Evolutionary conservation across 2,797 vertebrate genomes (phyloP), one percentile per base, ranked within the genome.

Genomic region (Carduelis carduelis): DNA sequence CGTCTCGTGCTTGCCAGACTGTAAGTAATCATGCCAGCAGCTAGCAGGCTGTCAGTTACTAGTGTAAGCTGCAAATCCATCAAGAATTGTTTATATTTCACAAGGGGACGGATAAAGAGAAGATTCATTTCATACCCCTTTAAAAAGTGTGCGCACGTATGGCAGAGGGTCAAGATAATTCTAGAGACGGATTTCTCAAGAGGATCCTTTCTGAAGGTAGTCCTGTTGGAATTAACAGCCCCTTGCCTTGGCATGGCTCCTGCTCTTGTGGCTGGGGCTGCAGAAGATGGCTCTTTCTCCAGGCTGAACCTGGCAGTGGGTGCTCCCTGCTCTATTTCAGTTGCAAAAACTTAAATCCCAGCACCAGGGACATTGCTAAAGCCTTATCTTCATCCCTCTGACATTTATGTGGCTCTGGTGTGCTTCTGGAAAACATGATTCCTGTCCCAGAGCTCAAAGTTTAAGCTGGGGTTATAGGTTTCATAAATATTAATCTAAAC

Each of bases 1-100:
- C 0, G 0, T 78, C 69, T 83, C 16, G 2, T 95, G 92, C 70
- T 75, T 97, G 94, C 91, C 94, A 96, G 94, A 92, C 84, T 94
- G 79, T 71, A 94, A 93, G 92, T 60, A 95, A 83, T 83, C 74
- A 69, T 66, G 82, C 91, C 95, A 94, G 82, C 83, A 92, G 83
- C 94, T 88, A 94, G 79, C 92, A 93, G 94, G 93, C 89, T 96
- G 95, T 93, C 95, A 94, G 80, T 95, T 91, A 90, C 17, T n/a
- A 49, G 63, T 0, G 34, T 83, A 92, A 95, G 91, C 92, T 93
- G 87, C 44, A 96, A 92, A 95, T 95, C 82, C 85, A 88, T 65
- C 91, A 94, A 56, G 83, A 95, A 57, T 63, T 92, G 83, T 94
- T 97, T 92, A 74, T 89, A 53, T 84, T 94, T 89, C 90, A 94